Percentiles rank a stretch among this genome's conserved stretches.
These are phyloP conservation scores for Melanophora roralis DNA, from an alignment of 2,888 invertebrate genomes.

Conservation along the genomic window DNA sequence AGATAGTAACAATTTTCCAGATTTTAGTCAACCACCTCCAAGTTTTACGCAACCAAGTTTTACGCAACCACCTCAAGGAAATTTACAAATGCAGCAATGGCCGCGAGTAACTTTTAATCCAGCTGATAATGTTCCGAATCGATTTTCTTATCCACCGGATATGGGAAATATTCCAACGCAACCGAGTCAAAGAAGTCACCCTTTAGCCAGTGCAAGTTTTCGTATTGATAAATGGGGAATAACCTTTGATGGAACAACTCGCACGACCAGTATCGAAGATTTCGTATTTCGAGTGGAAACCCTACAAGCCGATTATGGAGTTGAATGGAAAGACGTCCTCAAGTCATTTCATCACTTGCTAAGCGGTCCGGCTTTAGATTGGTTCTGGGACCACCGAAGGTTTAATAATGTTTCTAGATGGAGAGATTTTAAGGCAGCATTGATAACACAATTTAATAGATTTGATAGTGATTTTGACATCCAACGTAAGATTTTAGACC, in stretches of 20 bases:
- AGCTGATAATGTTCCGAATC: background rate
- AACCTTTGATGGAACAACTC: background rate
- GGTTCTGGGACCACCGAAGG: slow-evolving; percentile 14
- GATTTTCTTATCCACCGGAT: background rate
- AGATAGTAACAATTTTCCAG: background rate
- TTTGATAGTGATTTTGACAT: slow-evolving; percentile 22
- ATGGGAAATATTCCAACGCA: background rate
- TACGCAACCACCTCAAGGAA: background rate
- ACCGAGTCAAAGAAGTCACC: background rate
- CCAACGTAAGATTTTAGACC: background rate
- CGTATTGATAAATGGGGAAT: slow-evolving; percentile 10
- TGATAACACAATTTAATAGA: background rate
- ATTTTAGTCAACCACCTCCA: background rate
- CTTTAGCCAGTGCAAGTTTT: background rate
- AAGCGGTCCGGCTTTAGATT: background rate
- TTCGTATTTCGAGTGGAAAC: slow-evolving; percentile 3
- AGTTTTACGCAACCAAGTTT: no score
- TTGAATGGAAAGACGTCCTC: background rate
- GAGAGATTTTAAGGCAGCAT: background rate
- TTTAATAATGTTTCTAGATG: background rate
- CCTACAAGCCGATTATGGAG: background rate
- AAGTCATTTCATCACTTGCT: slow-evolving; percentile 8
- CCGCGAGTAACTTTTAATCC: background rate
- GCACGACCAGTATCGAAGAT: background rate
- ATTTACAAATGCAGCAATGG: background rate